A percentile compares a stretch with the other conserved stretches of the same genome.
Conservation (phyloP, 2,888 invertebrate species). For the Bembecia ichneumoniformis region DNA sequence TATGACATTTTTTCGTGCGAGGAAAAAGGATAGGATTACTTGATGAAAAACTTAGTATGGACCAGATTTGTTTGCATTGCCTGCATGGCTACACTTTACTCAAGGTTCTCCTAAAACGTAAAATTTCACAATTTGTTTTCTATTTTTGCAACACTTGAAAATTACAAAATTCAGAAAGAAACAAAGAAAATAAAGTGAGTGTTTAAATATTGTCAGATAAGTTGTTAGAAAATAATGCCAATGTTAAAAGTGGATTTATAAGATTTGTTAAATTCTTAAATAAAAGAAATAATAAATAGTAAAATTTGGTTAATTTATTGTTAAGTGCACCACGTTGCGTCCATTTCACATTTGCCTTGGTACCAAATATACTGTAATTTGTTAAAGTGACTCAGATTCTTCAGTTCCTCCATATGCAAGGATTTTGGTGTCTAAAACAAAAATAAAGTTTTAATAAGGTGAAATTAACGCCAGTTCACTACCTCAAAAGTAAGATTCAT, state of each 20-base stretch:
- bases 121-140: too few relatives aligned
- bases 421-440: conserved; percentile 36
- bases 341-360: conserved; percentile 87
- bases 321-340: conserved; percentile 82
- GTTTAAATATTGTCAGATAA: background rate
- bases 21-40: too few relatives aligned
- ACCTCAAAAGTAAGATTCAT: too few relatives aligned
- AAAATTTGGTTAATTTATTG: background rate
- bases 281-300: background rate
- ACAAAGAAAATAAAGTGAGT: background rate
- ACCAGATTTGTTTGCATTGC: too few relatives aligned
- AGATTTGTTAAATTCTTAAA: background rate
- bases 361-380: conserved; percentile 87
- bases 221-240: too few relatives aligned
- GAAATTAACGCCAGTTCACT: too few relatives aligned
- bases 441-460: background rate
- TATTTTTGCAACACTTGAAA: too few relatives aligned
- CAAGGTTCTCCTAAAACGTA: too few relatives aligned
- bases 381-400: conserved; percentile 77
- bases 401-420: conserved; percentile 38
- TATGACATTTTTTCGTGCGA: too few relatives aligned
- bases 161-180: too few relatives aligned
- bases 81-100: too few relatives aligned
- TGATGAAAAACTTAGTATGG: too few relatives aligned
- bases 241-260: background rate